Percentiles rank a stretch among this genome's conserved stretches.
phyloP scores from a whole-genome alignment of 2,113 vertebrate species.

The Phodopus roborovskii region DNA sequence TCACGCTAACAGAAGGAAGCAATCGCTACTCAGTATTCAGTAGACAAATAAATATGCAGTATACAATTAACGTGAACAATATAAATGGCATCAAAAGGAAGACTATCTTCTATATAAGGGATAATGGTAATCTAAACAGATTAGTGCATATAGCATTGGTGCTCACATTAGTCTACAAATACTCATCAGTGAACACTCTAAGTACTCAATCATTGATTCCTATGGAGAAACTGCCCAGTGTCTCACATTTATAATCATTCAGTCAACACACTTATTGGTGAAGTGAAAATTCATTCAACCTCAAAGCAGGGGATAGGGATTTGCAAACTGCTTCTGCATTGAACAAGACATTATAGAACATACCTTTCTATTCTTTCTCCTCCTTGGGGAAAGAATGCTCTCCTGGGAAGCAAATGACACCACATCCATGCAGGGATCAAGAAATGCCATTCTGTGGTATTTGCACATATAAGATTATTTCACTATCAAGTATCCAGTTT shows the following conservation, averaged over 20 bases:
- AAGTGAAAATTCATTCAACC: background rate
- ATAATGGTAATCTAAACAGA: background rate
- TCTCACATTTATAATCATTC: background rate
- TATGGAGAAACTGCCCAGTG: background rate
- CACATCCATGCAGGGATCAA: background rate
- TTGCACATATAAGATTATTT: background rate
- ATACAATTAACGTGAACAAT: constrained; percentile 20
- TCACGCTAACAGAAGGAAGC: background rate
- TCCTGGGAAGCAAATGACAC: background rate
- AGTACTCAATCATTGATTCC: background rate
- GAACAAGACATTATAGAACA: background rate
- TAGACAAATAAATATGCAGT: background rate
- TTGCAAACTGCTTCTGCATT: background rate
- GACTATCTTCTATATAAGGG: background rate
- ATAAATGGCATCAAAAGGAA: background rate
- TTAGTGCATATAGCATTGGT: background rate
- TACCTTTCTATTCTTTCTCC: background rate
- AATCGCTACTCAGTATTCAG: background rate
- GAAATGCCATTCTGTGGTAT: background rate
- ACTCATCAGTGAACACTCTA: background rate
- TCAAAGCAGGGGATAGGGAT: background rate
- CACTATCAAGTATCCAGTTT: background rate
- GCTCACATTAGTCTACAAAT: background rate
- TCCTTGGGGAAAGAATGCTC: background rate
- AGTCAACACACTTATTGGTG: background rate